A percentile compares a stretch with the other conserved stretches of the same genome.
Evolutionary conservation across 2,888 invertebrate genomes (phyloP).

Genomic region (Dynastes hyllus): DNA sequence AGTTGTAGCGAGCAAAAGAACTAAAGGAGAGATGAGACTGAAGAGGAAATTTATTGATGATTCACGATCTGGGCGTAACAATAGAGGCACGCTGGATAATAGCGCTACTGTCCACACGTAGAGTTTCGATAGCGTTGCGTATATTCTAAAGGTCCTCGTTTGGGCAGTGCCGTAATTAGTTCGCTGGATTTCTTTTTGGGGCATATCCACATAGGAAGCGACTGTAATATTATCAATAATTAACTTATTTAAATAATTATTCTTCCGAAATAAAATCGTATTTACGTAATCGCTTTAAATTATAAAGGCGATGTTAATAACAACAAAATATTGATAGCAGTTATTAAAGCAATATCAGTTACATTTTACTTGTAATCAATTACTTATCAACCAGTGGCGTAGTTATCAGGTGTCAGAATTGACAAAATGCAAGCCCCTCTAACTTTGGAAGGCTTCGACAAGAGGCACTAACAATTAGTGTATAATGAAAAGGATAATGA

Average conservation of each 20-base stretch:
- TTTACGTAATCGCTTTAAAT: not conserved
- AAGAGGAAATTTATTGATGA: slow-evolving; percentile 58
- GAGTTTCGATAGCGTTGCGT: slow-evolving; percentile 23
- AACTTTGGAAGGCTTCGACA: no score
- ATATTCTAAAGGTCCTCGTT: slow-evolving; percentile 21
- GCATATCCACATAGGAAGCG: not conserved
- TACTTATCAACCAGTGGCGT: no score
- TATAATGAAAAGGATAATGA: no score
- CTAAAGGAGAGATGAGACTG: slow-evolving; percentile 49
- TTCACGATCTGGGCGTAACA: slow-evolving; percentile 61
- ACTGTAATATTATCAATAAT: not conserved
- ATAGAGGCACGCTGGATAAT: slow-evolving; percentile 58
- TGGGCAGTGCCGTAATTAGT: not conserved
- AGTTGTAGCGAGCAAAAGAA: slow-evolving; percentile 26
- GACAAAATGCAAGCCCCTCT: no score
- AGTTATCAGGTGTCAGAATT: no score
- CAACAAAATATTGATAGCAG: no score
- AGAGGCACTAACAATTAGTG: no score
- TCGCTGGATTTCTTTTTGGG: slow-evolving; percentile 1
- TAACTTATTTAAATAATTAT: slow-evolving; percentile 13
- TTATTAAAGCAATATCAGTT: no score
- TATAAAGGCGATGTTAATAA: no score
- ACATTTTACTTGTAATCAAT: no score
- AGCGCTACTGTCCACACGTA: slow-evolving; percentile 58
- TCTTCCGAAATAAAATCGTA: not conserved